Evolutionary conservation across 2,888 invertebrate genomes (phyloP).

Genomic region (Urechis unicinctus): DNA sequence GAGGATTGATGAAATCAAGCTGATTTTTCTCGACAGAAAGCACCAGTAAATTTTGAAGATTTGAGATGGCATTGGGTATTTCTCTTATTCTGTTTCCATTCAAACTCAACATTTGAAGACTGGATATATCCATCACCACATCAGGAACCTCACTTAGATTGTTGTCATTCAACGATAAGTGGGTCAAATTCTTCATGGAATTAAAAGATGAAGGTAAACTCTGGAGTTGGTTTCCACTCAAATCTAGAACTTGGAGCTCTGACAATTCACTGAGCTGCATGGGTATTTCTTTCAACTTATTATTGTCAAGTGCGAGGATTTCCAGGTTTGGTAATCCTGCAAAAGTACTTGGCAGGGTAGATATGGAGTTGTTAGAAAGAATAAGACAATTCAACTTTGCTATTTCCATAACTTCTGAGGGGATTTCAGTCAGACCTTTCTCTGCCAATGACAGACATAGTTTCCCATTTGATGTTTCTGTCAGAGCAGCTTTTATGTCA

Average conservation of each 20-base stretch:
- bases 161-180: constrained; percentile 32
- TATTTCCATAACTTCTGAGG: background rate
- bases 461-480: background rate
- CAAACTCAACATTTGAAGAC: constrained; percentile 28
- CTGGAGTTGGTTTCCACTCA: constrained; percentile 36
- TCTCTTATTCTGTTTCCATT: constrained; percentile 34
- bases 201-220: constrained; percentile 28
- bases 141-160: constrained; percentile 28
- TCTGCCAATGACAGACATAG: background rate
- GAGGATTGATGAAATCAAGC: constrained; percentile 33
- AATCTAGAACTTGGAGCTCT: constrained; percentile 29
- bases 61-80: constrained; percentile 29
- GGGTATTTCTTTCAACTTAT: constrained; percentile 27
- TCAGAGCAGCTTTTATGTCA: too few relatives aligned
- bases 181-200: constrained; percentile 24
- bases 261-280: constrained; percentile 24
- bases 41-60: constrained; percentile 30
- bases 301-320: constrained; percentile 27
- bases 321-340: constrained; percentile 5
- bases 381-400: background rate
- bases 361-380: background rate
- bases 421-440: background rate
- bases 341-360: constrained; percentile 9
- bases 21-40: constrained; percentile 37
- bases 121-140: constrained; percentile 26